Conservation (phyloP, 2,888 invertebrate species). For the Drosophila villosipedis region DNA sequence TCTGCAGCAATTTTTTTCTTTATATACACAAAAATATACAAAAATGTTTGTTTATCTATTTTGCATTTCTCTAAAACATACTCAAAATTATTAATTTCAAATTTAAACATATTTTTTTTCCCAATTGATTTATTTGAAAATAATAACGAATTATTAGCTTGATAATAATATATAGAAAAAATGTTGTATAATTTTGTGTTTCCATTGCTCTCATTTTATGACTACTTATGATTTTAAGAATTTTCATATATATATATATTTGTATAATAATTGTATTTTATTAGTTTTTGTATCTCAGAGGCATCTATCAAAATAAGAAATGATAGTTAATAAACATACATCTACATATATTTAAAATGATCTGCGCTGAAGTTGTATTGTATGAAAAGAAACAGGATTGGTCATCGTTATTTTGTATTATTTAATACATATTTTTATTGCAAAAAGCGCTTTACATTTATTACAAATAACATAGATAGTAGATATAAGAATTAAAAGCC, state of each 20-base stretch:
- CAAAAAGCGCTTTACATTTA: constrained; percentile 85
- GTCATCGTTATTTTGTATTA: constrained; percentile 58
- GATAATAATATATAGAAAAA: not conserved
- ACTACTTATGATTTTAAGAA: constrained; percentile 1
- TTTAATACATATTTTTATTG: constrained; percentile 84
- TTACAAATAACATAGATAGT: constrained; percentile 72
- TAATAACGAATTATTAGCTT: not conserved
- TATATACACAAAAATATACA: constrained; percentile 6
- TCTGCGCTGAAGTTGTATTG: constrained; percentile 46
- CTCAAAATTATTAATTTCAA: not conserved
- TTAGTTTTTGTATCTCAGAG: constrained; percentile 19
- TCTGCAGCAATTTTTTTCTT: constrained; percentile 51
- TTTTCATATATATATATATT: constrained; percentile 7
- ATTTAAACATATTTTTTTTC: not conserved
- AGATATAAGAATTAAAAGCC: constrained; percentile 30
- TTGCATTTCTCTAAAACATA: not conserved
- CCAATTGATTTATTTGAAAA: not conserved
- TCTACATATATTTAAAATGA: constrained; percentile 11
- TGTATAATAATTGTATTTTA: constrained; percentile 14
- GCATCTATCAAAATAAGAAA: constrained; percentile 35
- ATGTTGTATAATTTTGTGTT: constrained; percentile 2
- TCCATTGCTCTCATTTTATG: not conserved
- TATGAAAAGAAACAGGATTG: constrained; percentile 74
- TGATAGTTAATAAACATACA: constrained; percentile 32
- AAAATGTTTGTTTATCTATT: constrained; percentile 1